Evolutionary conservation across 1,140 invertebrate genomes (phyloP).

Genomic region (Heliothis virescens): DNA sequence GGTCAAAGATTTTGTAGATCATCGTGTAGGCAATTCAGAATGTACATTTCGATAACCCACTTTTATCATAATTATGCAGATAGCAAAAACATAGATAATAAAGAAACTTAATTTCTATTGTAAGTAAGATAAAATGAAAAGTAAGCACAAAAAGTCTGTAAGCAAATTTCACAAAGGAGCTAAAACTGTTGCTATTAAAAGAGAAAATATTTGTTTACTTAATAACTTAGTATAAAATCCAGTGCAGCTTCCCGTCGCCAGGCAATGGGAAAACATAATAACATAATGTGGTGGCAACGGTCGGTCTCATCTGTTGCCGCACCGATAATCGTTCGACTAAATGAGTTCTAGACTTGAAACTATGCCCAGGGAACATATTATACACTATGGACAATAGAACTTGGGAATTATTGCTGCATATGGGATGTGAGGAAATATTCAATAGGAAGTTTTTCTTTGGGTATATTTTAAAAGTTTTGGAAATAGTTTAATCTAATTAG

Average conservation of each 20-base stretch:
- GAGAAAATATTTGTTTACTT: constrained; percentile 29
- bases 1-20: background rate
- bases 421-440: background rate
- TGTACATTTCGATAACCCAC: background rate
- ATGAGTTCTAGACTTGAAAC: constrained; percentile 44
- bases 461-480: background rate
- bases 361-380: constrained; percentile 19
- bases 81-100: no score
- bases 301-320: constrained; percentile 45
- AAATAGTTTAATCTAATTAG: no score
- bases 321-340: constrained; percentile 45
- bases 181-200: constrained; percentile 2
- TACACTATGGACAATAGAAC: constrained; percentile 3
- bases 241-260: constrained; percentile 23
- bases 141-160: background rate
- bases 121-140: background rate
- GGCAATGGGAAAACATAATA: constrained; percentile 47
- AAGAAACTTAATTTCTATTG: no score
- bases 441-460: background rate
- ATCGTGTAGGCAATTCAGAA: background rate
- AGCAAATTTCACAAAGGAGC: background rate
- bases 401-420: constrained; percentile 6
- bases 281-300: constrained; percentile 36
- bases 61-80: background rate
- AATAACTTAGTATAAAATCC: constrained; percentile 31